phyloP scores from a whole-genome alignment of 2,113 vertebrate species.

The Asarcornis scutulata region DNA sequence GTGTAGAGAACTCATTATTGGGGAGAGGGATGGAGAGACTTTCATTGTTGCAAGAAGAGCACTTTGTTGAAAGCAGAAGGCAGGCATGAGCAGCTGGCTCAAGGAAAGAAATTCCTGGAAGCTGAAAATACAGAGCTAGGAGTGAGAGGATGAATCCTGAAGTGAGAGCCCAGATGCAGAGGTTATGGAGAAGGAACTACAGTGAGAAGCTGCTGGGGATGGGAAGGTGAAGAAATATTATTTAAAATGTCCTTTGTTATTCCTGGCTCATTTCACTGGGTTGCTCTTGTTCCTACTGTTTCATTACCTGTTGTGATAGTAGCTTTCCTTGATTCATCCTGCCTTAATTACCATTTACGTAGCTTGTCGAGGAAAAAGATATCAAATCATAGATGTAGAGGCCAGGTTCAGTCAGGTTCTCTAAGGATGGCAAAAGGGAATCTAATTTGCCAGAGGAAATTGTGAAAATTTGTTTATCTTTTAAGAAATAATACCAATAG shows the following conservation, averaged over 20 bases:
- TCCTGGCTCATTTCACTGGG: not conserved
- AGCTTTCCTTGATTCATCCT: not conserved
- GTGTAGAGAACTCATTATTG: not conserved
- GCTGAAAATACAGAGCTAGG: not conserved
- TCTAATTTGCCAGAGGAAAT: not conserved
- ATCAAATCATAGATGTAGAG: not conserved
- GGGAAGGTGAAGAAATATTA: not conserved
- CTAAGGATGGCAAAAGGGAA: not conserved
- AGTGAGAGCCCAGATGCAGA: not conserved
- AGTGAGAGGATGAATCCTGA: not conserved
- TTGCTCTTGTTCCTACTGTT: not conserved
- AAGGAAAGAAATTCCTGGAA: not conserved
- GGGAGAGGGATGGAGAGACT: not conserved
- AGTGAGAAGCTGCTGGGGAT: not conserved
- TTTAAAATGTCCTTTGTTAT: not conserved
- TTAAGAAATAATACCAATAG: not conserved
- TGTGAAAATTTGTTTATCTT: not conserved
- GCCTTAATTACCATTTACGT: not conserved
- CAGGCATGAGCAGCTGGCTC: not conserved
- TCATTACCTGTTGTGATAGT: not conserved
- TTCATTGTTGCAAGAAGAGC: not conserved
- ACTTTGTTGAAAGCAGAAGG: not conserved
- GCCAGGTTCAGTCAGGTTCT: not conserved
- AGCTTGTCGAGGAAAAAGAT: not conserved
- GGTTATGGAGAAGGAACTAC: not conserved